Conservation (phyloP, 2,113 vertebrate species). For the Plotosus lineatus region DNA sequence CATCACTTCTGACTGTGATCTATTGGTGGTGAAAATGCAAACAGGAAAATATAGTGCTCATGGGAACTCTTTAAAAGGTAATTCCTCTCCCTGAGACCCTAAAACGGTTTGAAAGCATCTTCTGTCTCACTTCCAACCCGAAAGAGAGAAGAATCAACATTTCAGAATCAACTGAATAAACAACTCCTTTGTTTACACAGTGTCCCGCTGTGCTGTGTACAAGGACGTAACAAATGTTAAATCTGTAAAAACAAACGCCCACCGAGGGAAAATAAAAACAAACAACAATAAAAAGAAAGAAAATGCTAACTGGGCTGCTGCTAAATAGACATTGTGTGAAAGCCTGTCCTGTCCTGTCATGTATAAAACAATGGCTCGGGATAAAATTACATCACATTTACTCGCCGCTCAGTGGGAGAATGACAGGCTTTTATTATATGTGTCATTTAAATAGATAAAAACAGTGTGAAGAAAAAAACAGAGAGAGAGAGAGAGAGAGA, state of each 20-base stretch:
- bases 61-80: too few relatives aligned
- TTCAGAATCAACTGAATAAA: background rate
- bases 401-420: background rate
- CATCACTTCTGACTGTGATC: too few relatives aligned
- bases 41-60: too few relatives aligned
- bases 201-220: background rate
- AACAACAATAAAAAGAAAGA: background rate
- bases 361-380: background rate
- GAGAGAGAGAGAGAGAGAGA: background rate
- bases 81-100: too few relatives aligned
- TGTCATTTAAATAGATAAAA: background rate
- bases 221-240: background rate
- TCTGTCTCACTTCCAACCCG: background rate
- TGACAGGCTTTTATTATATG: background rate
- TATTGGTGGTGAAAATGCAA: too few relatives aligned
- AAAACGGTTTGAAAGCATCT: too few relatives aligned
- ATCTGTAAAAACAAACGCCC: background rate
- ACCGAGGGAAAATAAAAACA: background rate
- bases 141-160: background rate
- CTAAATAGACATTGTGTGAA: conserved; percentile 14
- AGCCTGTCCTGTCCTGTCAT: background rate
- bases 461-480: background rate
- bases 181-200: background rate
- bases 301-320: background rate
- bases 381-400: conserved; percentile 8